phyloP scores from a whole-genome alignment of 2,113 vertebrate genomes.

The Hemicordylus capensis region DNA sequence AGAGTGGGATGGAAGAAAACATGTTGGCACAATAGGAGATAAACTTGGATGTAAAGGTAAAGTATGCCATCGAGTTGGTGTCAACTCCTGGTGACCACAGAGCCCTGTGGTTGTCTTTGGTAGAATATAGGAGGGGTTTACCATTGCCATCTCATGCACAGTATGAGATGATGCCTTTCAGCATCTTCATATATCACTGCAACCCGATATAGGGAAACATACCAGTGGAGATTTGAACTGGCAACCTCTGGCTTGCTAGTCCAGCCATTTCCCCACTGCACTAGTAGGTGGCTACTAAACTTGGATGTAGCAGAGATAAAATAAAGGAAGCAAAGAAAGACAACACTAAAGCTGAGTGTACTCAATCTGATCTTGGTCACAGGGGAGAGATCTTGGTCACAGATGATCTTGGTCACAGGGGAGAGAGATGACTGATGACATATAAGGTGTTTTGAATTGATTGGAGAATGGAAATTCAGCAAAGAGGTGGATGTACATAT shows the following conservation, averaged over 20 bases:
- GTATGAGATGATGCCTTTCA: too few relatives aligned
- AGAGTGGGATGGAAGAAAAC: background rate
- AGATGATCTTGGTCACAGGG: background rate
- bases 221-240: too few relatives aligned
- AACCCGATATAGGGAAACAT: too few relatives aligned
- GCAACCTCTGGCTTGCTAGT: too few relatives aligned
- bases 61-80: too few relatives aligned
- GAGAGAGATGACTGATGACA: background rate
- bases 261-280: too few relatives aligned
- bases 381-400: background rate
- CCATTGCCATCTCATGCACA: too few relatives aligned
- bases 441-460: background rate
- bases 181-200: too few relatives aligned
- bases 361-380: background rate
- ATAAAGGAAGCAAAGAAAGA: background rate
- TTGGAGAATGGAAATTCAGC: background rate
- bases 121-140: too few relatives aligned
- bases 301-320: background rate
- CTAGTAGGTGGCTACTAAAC: background rate
- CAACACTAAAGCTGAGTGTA: background rate
- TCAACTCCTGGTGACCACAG: too few relatives aligned
- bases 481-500: background rate
- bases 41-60: too few relatives aligned
- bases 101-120: too few relatives aligned
- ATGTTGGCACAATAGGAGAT: background rate